Base-by-base conservation (phyloP, 2,888 invertebrate genomes). In the Aquatica leii region DNA sequence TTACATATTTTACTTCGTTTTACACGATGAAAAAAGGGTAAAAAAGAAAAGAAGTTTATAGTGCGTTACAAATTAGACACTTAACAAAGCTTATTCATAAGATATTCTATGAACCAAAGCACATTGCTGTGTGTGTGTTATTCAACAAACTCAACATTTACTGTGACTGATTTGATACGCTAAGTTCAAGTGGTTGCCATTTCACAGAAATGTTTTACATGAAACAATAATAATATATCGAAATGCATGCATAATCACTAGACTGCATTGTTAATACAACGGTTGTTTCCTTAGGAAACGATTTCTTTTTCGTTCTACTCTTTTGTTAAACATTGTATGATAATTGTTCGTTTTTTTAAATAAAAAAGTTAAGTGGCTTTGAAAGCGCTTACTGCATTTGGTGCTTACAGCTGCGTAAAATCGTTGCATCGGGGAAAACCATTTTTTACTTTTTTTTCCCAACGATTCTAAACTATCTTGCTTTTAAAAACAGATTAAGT, bases 201-300 rank as follows among this genome's bases (percentile, higher is more conserved):
- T 70, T 70, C 70, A 59, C 18, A 56, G 70, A 70, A 70, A 59
- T 66, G 67, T 62, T 66, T 61, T 67, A 67, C 62, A 69, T 66
- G 59, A 66, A 62, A 69, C 67, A 68, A 68, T 69, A n/a, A 37
- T 37, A 37, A 37, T 66, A 60, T 63, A 69, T 66, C 69, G 67
- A 65, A 59, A 61, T 52, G 62, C 69, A 68, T 70, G 69, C 70
- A 69, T 69, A 70, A 70, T 69, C 59, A 66, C 61, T 40, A 12
- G 43, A 51, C 24, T 24, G 2, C 6, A 24, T 51, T 51, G 41
- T 21, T 31, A 18, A 14, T 52, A 46, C 51, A 52, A 2, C 43
- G n/a, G 58, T n/a, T 12, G 4, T 15, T 20, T 49, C 21, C n/a
- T 2, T 49, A 24, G 6, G 2, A 24, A 24, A 24, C 24, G 24